A percentile compares a stretch with the other conserved stretches of the same genome.
Conservation (phyloP, 2,113 vertebrate species). For the Serinus canaria region DNA sequence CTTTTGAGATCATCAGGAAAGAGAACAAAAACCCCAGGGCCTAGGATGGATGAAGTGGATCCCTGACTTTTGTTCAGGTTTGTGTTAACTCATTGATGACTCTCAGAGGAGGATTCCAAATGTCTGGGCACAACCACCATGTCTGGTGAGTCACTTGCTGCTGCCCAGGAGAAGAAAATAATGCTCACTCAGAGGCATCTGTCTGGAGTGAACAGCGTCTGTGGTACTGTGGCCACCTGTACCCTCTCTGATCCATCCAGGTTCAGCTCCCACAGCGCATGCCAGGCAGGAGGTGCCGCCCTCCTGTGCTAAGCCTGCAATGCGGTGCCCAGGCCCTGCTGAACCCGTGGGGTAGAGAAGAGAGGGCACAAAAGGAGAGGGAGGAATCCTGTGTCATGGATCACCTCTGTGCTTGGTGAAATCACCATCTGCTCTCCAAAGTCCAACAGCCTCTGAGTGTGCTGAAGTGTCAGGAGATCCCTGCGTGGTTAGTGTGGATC, state of each 20-base stretch:
- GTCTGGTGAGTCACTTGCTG: background rate
- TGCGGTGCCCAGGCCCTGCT: background rate
- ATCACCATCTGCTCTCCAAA: background rate
- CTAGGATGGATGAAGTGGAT: background rate
- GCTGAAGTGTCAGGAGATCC: background rate
- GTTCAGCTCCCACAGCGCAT: accelerated
- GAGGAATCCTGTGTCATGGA: background rate
- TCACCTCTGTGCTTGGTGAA: background rate
- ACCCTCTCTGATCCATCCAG: background rate
- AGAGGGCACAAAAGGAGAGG: accelerated
- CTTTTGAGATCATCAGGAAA: background rate
- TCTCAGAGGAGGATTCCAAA: background rate
- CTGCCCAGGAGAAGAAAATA: background rate
- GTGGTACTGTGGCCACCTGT: background rate
- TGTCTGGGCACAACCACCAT: background rate
- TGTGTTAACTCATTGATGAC: background rate
- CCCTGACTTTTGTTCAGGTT: background rate
- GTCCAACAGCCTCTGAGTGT: background rate
- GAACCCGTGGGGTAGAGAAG: accelerated
- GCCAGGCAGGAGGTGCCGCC: background rate
- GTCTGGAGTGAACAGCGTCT: accelerated
- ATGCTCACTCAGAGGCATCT: background rate
- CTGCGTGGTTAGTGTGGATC: background rate
- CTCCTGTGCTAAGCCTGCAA: background rate
- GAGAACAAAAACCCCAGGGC: background rate